These are phyloP conservation scores for Rallus crepitans DNA, from an alignment of 2,797 vertebrate genomes.

Conservation along the genomic window DNA sequence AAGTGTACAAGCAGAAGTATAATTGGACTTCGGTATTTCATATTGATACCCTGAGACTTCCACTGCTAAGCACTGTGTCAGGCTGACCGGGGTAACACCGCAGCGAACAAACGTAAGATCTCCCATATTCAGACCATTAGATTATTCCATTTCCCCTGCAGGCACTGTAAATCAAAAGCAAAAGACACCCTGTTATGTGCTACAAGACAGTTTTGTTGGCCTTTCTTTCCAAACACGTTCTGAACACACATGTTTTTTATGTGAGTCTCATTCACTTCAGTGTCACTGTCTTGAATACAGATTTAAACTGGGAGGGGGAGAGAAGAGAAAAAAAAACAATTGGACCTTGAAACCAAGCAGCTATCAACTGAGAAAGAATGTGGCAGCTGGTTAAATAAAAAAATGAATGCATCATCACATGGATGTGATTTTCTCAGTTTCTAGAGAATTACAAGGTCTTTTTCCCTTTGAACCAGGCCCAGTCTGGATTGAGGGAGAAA, in stretches of 20 bases:
- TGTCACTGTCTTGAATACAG: conserved; percentile 18
- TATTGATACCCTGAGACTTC: conserved; percentile 46
- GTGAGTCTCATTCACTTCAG: conserved; percentile 14
- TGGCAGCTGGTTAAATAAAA: background rate
- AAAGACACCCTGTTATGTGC: conserved; percentile 29
- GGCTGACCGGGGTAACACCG: conserved; percentile 2
- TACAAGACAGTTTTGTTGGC: conserved; percentile 47
- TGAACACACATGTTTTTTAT: conserved; percentile 47
- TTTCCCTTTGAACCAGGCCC: background rate
- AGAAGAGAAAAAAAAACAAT: background rate
- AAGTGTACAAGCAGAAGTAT: conserved; percentile 46
- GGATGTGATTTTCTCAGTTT: background rate
- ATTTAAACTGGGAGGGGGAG: background rate
- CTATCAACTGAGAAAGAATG: background rate
- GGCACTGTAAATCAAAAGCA: conserved; percentile 46
- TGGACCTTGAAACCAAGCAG: background rate
- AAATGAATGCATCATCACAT: background rate
- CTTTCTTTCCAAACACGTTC: conserved; percentile 43
- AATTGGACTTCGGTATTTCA: conserved; percentile 62
- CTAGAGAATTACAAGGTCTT: background rate
- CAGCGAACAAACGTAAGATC: background rate
- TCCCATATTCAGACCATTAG: conserved; percentile 30
- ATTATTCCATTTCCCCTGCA: conserved; percentile 14
- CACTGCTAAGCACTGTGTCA: conserved; percentile 12
- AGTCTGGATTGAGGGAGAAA: background rate